Percentiles rank a stretch among this genome's conserved stretches.
These are phyloP conservation scores for Leucopternis melanops DNA, from an alignment of 2,113 vertebrate genomes.

Conservation along the genomic window DNA sequence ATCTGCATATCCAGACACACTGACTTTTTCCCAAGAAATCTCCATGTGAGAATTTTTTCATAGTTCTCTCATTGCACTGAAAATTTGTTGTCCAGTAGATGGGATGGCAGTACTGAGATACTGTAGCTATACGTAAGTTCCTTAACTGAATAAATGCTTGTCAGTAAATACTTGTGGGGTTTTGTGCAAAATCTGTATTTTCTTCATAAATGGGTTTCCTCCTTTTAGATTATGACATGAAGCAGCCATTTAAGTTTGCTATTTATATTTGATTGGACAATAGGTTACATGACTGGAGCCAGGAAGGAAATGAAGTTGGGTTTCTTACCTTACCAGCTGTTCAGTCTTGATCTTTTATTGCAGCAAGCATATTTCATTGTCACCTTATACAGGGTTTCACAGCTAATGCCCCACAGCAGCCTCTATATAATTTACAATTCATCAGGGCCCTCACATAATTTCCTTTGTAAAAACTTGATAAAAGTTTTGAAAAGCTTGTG, in stretches of 20 bases:
- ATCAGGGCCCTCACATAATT: not conserved
- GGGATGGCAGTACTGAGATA: not conserved
- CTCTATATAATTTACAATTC: not conserved
- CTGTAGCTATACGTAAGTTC: not conserved
- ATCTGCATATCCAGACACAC: not conserved
- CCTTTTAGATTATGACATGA: not conserved
- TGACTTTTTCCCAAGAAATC: not conserved
- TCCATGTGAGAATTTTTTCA: not conserved
- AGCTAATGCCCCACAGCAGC: not conserved
- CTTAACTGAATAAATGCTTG: not conserved
- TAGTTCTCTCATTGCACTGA: not conserved
- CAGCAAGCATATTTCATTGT: not conserved
- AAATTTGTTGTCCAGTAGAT: not conserved
- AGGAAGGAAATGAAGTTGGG: not conserved
- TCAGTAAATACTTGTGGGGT: not conserved
- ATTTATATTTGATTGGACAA: not conserved
- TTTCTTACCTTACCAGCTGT: not conserved
- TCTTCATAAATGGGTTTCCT: not conserved
- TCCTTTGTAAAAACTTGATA: not conserved
- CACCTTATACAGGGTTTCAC: not conserved
- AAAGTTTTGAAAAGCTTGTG: not conserved
- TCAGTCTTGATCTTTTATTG: not conserved
- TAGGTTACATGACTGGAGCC: not conserved
- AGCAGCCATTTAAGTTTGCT: not conserved
- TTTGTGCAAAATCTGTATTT: not conserved